Base-by-base conservation (phyloP, 2,113 vertebrate genomes). In the Maccullochella peelii region DNA sequence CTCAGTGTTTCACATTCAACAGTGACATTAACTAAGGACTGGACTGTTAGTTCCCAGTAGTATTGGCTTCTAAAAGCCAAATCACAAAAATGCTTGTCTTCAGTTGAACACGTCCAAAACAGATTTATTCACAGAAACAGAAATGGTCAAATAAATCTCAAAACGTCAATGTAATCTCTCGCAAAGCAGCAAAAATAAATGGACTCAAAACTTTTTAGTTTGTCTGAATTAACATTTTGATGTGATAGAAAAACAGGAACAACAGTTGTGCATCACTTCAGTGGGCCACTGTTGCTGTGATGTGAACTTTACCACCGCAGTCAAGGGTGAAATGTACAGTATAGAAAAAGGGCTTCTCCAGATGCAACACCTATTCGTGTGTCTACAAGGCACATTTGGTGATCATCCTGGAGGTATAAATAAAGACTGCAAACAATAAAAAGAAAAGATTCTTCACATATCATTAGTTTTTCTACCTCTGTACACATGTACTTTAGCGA, bases 321-420 rank as follows among this genome's bases (percentile, higher is more conserved):
- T 86, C 69, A 4, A 74, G 87, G 71, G 82, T 70, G 85, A 86
- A 71, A 83, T 23, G 50, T 69, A 85, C 83, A 84, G 52, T 58
- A 75, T 80, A 88, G 62, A 88, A 88, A 86, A 88, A 83, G 85
- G 87, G 80, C 77, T 85, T 89, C 88, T 94, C 92, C 93, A 92
- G 91, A 92, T 93, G 87, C 84, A 90, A 89, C 93, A 93, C 91
- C 85, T 88, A 54, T 84, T 40, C 20, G 84, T 93, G 93, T 94
- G 91, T 94, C 92, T 91, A 90, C 90, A 95, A 96, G 94, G 94
- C 95, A 96, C 94, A 88, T 83, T 86, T 85, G 92, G 94, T 89
- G 92, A 94, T 71, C 88, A 93, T 92, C 82, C 87, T 92, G 92
- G 93, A 94, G 90, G 90, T 91, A 93, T 93, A 94, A 93, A 94